Conservation (phyloP, 2,797 vertebrate genomes). For the Pangasius sanitwongsei region DNA sequence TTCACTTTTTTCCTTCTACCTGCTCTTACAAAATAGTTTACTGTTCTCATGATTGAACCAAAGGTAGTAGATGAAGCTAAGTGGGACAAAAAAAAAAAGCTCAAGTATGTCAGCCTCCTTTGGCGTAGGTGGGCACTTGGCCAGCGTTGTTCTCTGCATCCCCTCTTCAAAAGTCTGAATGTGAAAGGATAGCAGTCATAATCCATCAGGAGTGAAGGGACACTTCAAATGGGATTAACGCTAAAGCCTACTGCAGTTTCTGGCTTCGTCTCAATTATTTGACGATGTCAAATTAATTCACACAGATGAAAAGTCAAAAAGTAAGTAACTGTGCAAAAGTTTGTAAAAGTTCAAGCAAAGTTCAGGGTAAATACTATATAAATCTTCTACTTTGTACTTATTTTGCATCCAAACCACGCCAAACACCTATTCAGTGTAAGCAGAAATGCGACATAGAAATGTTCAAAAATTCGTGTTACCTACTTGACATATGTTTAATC, state of each 20-base stretch:
- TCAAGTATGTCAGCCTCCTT: conserved; percentile 65
- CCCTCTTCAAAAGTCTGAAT: conserved; percentile 52
- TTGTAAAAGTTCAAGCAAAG: neutral
- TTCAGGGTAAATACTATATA: neutral
- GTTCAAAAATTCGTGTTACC: neutral
- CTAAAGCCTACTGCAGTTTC: conserved; percentile 50
- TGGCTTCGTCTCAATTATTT: conserved; percentile 48
- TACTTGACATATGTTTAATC: neutral
- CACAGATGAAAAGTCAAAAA: conserved; percentile 43
- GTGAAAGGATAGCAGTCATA: conserved; percentile 75
- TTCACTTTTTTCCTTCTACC: neutral
- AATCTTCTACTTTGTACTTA: neutral
- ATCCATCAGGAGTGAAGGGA: conserved; percentile 68
- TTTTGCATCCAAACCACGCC: neutral
- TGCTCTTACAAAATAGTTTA: neutral
- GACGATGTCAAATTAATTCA: conserved; percentile 51
- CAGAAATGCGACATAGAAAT: neutral
- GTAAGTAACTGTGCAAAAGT: conserved; percentile 6
- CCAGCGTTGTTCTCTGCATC: conserved; percentile 62
- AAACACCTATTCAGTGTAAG: neutral
- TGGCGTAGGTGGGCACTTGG: conserved; percentile 64
- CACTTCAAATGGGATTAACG: conserved; percentile 59
- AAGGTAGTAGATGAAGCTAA: conserved; percentile 65
- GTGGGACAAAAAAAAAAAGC: conserved; percentile 56
- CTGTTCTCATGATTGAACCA: conserved; percentile 44